Evolutionary conservation across 2,797 vertebrate species (phyloP), one percentile per base, ranked within the genome.

Genomic region (Balearica regulorum): DNA sequence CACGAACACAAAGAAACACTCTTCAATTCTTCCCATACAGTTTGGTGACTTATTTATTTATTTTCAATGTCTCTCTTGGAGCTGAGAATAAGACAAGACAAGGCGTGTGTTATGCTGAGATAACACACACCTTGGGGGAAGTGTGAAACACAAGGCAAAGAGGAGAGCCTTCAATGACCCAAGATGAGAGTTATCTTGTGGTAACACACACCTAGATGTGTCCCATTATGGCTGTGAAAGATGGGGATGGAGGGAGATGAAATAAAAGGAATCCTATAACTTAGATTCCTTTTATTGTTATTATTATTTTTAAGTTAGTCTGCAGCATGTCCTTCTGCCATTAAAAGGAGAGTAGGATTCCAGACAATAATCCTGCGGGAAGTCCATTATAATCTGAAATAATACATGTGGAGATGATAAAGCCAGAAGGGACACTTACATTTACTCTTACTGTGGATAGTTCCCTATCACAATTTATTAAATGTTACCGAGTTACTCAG

Each of bases 161-260:
- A 95, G 44, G 33, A 88, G 41, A 3, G 19, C 87, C 84, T 94
- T 92, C 86, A 73, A 6, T 91, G 93, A 96, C 80, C 89, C 51
- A 83, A 87, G 88, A 91, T 93, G 91, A 80, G 94, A 97, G 94
- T 97, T 96, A 96, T 97, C 94, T 95, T 66, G 79, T 49, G 39
- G 86, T 83, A 96, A 86, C 94, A 96, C 68, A 93, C 62, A 94
- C 82, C 79, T 97, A 94, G 54, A 89, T 87, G 68, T 75, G 61
- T 77, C 88, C 94, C 69, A 90, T 83, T 94, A 83, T 37, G 65
- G 6, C 46, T 91, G 54, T 83, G 80, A 95, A 93, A 29, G 41
- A 95, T 88, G 26, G 9, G 18, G 21, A 26, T 29, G 18, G 28
- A 78, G 31, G 10, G 54, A 93, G 22, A 43, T 31, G 44, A 92